phyloP scores from a whole-genome alignment of 1,140 invertebrate species.

The Achatina immaculata region DNA sequence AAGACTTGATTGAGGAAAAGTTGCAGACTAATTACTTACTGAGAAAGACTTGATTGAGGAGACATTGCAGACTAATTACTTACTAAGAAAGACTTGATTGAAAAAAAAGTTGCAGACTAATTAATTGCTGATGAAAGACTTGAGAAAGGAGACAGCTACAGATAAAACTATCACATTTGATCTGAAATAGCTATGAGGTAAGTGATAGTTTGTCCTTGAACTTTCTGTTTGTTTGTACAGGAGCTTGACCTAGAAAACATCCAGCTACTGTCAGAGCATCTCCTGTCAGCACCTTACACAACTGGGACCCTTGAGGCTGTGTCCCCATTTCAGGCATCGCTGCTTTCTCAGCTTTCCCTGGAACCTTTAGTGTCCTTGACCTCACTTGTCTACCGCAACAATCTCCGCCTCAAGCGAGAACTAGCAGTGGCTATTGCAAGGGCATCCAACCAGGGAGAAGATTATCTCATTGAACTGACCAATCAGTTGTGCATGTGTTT shows the following conservation, averaged over 20 bases:
- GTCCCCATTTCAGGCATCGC: conserved; percentile 16
- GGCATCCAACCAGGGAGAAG: conserved; percentile 69
- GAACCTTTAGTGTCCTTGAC: conserved; percentile 56
- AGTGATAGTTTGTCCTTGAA: too few relatives aligned
- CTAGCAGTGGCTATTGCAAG: conserved; percentile 65
- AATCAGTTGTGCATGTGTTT: conserved; percentile 69
- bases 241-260: conserved; percentile 71
- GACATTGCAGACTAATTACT: too few relatives aligned
- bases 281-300: conserved; percentile 60
- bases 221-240: too few relatives aligned
- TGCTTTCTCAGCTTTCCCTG: conserved; percentile 52
- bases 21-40: too few relatives aligned
- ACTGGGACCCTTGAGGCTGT: conserved; percentile 42
- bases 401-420: conserved; percentile 62
- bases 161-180: too few relatives aligned
- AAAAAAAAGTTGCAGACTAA: too few relatives aligned
- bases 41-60: too few relatives aligned
- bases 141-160: too few relatives aligned
- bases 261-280: conserved; percentile 68
- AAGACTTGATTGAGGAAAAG: too few relatives aligned
- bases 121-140: too few relatives aligned
- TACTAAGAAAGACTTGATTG: too few relatives aligned
- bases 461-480: conserved; percentile 69
- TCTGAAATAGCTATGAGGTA: too few relatives aligned
- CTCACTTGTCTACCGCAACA: conserved; percentile 62